phyloP scores from a whole-genome alignment of 2,797 vertebrate species.

The Pseudocheirus occidentalis region DNA sequence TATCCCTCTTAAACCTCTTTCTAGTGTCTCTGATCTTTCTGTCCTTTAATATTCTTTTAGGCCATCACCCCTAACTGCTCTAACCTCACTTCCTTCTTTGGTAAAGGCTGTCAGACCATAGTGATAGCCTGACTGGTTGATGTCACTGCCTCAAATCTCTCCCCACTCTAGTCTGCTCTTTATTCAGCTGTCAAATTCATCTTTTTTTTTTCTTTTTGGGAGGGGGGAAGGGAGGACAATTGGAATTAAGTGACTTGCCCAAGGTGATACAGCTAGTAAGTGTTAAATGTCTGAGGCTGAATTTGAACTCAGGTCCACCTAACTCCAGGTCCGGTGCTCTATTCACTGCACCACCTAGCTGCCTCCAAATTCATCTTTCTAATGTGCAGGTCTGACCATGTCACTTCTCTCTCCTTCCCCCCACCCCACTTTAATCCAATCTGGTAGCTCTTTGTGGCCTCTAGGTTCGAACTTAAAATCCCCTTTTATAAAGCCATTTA shows the following conservation, averaged over 20 bases:
- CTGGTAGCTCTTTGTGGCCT: neutral
- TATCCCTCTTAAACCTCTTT: neutral
- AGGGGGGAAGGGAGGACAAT: too few relatives aligned
- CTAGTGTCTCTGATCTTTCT: neutral
- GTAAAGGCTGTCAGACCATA: neutral
- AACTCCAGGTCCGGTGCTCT: too few relatives aligned
- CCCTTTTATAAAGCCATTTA: neutral
- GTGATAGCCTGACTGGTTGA: neutral
- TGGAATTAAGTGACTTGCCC: too few relatives aligned
- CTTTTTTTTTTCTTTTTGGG: too few relatives aligned
- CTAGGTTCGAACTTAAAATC: neutral
- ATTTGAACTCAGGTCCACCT: too few relatives aligned
- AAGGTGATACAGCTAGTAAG: too few relatives aligned
- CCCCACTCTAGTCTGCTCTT: neutral
- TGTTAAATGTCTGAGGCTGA: too few relatives aligned
- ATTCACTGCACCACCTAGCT: too few relatives aligned
- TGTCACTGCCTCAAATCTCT: neutral
- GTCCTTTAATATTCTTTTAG: neutral
- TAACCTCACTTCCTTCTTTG: neutral
- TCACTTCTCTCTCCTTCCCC: neutral
- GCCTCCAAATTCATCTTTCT: neutral
- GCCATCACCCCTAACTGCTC: neutral
- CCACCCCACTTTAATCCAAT: neutral
- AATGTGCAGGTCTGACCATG: neutral
- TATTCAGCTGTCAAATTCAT: neutral